These are phyloP conservation scores for Lasaia peninsularis DNA, from an alignment of 1,140 invertebrate genomes.

Conservation along the genomic window DNA sequence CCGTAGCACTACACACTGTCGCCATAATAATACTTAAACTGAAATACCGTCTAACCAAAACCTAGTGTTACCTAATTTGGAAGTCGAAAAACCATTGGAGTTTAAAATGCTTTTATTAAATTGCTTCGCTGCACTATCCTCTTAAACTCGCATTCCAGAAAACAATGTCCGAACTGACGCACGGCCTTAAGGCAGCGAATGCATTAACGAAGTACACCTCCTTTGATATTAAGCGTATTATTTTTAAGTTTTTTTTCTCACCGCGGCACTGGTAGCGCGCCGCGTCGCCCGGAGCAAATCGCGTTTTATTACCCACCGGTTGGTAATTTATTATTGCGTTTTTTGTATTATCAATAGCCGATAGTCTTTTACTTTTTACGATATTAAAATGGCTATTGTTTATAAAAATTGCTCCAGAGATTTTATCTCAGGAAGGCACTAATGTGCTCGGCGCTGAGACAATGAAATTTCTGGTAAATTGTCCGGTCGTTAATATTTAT, in stretches of 20 bases:
- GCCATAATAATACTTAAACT: too few species aligned
- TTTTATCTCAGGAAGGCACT: conserved; percentile 39
- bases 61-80: too few species aligned
- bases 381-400: conserved; percentile 76
- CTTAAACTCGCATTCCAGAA: conserved; percentile 65
- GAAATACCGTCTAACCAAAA: too few species aligned
- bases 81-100: not conserved
- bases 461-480: conserved; percentile 3
- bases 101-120: not conserved
- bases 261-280: conserved; percentile 64
- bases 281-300: conserved; percentile 70
- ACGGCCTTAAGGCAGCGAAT: conserved; percentile 66
- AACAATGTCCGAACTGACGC: conserved; percentile 71
- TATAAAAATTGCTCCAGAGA: conserved; percentile 66
- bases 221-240: conserved; percentile 72
- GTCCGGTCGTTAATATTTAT: not conserved
- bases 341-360: conserved; percentile 76
- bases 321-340: conserved; percentile 74
- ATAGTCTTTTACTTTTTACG: conserved; percentile 58
- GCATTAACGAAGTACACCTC: conserved; percentile 73
- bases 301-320: conserved; percentile 68
- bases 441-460: not conserved
- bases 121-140: conserved; percentile 3
- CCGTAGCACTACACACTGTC: too few species aligned
- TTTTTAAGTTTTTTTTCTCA: conserved; percentile 55